Percentiles rank a stretch among this genome's conserved stretches.
Evolutionary conservation across 2,888 invertebrate genomes (phyloP).

Genomic region (Polydrusus tereticollis): DNA sequence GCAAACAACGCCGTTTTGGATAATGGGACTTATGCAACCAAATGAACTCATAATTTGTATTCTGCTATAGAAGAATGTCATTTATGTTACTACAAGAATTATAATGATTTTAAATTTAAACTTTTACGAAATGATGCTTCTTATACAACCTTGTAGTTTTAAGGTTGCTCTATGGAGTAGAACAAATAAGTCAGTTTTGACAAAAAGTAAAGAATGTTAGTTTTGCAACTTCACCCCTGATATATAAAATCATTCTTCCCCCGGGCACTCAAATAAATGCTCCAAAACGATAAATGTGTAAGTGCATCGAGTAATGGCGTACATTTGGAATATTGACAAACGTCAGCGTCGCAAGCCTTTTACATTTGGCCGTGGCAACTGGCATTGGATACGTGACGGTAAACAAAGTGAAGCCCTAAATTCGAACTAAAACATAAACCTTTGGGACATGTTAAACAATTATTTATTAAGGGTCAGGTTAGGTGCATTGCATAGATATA

Average conservation of each 20-base stretch:
- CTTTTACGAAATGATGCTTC: too few species aligned
- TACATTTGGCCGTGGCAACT: slow-evolving; percentile 30
- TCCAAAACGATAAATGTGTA: not conserved
- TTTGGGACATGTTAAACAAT: slow-evolving; percentile 15
- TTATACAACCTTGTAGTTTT: too few species aligned
- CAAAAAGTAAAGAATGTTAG: too few species aligned
- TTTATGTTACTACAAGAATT: too few species aligned
- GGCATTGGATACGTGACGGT: slow-evolving; percentile 36
- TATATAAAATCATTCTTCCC: not conserved
- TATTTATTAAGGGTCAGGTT: not conserved
- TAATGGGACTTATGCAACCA: too few species aligned
- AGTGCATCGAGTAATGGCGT: not conserved
- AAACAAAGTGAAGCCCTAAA: slow-evolving; percentile 38
- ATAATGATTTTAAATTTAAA: too few species aligned
- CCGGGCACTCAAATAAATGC: not conserved
- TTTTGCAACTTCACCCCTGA: too few species aligned
- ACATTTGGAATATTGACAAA: slow-evolving; percentile 18
- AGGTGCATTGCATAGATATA: not conserved
- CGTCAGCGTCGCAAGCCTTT: slow-evolving; percentile 34
- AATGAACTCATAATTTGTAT: too few species aligned
- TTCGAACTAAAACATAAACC: slow-evolving; percentile 29
- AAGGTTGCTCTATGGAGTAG: too few species aligned
- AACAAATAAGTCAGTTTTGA: too few species aligned
- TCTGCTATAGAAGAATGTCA: too few species aligned
- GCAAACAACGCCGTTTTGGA: too few species aligned